Base-by-base conservation (phyloP, 2,797 vertebrate species). In the Smutsia gigantea region DNA sequence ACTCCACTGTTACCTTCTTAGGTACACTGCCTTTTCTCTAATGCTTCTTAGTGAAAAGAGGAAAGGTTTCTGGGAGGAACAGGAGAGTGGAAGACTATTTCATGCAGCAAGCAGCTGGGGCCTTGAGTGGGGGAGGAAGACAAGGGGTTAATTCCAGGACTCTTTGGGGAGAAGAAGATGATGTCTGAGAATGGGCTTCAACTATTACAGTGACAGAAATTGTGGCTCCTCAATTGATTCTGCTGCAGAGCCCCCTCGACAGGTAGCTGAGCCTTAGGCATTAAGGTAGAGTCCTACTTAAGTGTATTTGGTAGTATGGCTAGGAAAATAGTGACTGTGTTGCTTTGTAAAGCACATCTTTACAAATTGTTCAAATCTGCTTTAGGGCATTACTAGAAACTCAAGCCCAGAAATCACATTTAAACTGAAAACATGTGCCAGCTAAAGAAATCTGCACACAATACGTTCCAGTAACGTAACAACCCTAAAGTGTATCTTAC, bases 311-410 rank as follows among this genome's bases (percentile, higher is more conserved):
- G 23, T 49, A 37, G 5, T 7, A 68, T 25, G 68, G 21, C 78
- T 79, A n/a, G 69, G 29, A 57, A 84, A 74, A 75, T 71, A 23
- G 34, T 8, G 25, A 29, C 51, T 71, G 17, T 31, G 29, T 87
- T 78, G 25, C 37, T 87, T 68, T 94, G 29, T 90, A 78, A 90
- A 92, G 4, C 51, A 84, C 21, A 29, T 51, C 25, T 69, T 87
- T 53, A 84, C 86, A 90, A 87, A 42, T 27, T 77, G 61, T 66
- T 82, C 42, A 79, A 69, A 64, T 91, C 53, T 93, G 46, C 83
- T 79, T 91, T 37, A 46, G 37, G 23, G 23, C 81, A 14, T 78
- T 87, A 37, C 31, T 74, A 82, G 63, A 68, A 87, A 92, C 69
- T 83, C 72, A 85, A 53, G 39, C 23, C 55, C 49, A 59, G 19